Base-by-base conservation (phyloP, 2,888 invertebrate species). In the Drosophila basisetae region DNA sequence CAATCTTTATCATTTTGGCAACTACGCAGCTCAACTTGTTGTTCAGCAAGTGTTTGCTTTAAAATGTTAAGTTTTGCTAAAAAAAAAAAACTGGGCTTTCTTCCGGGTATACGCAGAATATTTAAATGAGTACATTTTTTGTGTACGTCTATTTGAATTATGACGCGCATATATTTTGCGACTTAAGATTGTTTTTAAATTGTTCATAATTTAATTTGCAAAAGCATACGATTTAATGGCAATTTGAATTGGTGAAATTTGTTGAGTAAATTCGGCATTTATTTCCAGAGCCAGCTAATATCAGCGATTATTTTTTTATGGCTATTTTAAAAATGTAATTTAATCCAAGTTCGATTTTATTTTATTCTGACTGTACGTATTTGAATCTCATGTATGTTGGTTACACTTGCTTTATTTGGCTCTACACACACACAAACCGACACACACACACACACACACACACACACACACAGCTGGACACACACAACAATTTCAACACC, bases 401-500 rank as follows among this genome's bases (percentile, higher is more conserved):
- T 28, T 30, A 30, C 28, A 56, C 39, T 56, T 49, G 72, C 61
- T 25, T 16, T 7, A 22, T 22, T 47, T 47, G 47, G 41, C n/a
- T n/a, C 1, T 3, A 30, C 18, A 30, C 28, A 18, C 50, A 3
- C 10, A 41, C 0, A 33, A 39, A 35, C n/a, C 35, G n/a, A 9
- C 7, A 53, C 33, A 11, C 22, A 1, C 33, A 11, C 16, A 60
- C 55, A 66, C 80, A 60, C 55, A 64, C 80, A 93, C 22, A 1
- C 33, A 11, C 16, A 60, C 55, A 66, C 80, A 60, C 55, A 64
- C 80, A 93, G 92, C 80, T 91, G 79, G 92, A 92, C 61, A 79
- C 89, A 64, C 91, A 92, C 67, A 83, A 81, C 52, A 90, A 89
- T 69, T 92, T 91, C 95, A 97, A 98, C 94, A 97, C 97, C 85